phyloP scores from a whole-genome alignment of 1,140 invertebrate species.

The Drosophila melanica region DNA sequence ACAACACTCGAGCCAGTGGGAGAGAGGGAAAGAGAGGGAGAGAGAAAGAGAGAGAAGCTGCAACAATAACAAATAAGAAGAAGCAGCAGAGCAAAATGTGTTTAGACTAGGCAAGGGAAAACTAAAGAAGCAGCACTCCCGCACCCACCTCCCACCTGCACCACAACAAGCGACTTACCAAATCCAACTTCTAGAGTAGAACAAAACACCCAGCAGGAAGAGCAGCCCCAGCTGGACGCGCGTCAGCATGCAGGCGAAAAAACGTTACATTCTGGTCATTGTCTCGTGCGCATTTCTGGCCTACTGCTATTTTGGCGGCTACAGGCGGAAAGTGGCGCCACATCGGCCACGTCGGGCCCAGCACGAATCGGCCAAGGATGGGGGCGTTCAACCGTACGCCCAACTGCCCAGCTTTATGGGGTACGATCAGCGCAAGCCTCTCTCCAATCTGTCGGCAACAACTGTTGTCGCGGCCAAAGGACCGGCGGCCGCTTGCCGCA shows the following conservation, averaged over 20 bases:
- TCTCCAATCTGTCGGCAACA: constrained; percentile 27
- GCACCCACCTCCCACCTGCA: constrained; percentile 19
- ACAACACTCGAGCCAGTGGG: constrained; percentile 23
- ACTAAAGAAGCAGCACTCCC: constrained; percentile 25
- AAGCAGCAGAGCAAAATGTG: constrained; percentile 31
- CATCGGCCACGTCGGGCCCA: constrained; percentile 71
- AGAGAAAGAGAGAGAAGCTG: constrained; percentile 25
- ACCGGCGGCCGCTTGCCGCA: constrained; percentile 87
- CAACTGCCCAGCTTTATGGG: constrained; percentile 63
- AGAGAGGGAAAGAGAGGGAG: constrained; percentile 3
- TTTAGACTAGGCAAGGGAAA: constrained; percentile 24
- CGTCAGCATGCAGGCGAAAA: constrained; percentile 93
- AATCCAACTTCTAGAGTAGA: constrained; percentile 19
- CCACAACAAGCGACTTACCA: constrained; percentile 15
- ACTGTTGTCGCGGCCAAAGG: constrained; percentile 3
- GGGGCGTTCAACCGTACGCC: constrained; percentile 84
- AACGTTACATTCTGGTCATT: constrained; percentile 93
- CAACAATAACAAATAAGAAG: constrained; percentile 32
- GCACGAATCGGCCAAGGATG: constrained; percentile 74
- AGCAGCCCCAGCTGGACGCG: constrained; percentile 17
- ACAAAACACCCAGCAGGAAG: constrained; percentile 35
- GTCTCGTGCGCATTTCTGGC: constrained; percentile 92
- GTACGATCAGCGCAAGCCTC: constrained; percentile 35
- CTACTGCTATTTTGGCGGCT: constrained; percentile 93
- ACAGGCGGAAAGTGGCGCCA: constrained; percentile 75